Conservation (phyloP, 2,113 vertebrate genomes). For the Prunella himalayana region DNA sequence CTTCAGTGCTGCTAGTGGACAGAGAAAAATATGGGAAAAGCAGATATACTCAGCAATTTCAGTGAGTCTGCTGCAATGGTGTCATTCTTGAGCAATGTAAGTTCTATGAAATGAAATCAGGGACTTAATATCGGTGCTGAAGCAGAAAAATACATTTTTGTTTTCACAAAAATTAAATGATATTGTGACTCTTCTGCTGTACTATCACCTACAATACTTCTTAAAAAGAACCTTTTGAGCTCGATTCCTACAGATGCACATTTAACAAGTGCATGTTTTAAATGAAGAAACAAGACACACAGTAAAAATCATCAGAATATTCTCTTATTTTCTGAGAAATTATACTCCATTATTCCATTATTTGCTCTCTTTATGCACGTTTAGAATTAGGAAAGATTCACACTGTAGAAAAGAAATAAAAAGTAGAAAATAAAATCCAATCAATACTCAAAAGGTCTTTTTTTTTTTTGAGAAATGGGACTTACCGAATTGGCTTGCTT, state of each 20-base stretch:
- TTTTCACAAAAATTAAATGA: background rate
- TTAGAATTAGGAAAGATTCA: background rate
- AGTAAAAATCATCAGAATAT: background rate
- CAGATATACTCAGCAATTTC: background rate
- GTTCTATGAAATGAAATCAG: background rate
- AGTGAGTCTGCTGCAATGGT: background rate
- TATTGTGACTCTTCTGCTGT: background rate
- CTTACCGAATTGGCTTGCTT: constrained; percentile 98
- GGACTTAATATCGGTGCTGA: background rate
- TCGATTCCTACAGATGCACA: background rate
- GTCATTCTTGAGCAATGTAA: background rate
- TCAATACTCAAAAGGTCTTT: background rate
- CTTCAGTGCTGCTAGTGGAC: background rate
- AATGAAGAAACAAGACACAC: background rate
- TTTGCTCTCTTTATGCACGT: background rate
- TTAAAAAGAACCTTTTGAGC: background rate
- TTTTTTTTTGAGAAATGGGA: background rate
- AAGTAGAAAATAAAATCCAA: background rate
- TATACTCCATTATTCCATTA: background rate
- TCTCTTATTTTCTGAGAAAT: background rate
- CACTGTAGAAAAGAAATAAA: background rate
- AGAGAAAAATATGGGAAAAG: background rate
- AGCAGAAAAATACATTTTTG: background rate
- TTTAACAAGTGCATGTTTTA: background rate
- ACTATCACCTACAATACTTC: background rate